Conservation (phyloP, 2,888 invertebrate species). For the Myopa testacea region DNA sequence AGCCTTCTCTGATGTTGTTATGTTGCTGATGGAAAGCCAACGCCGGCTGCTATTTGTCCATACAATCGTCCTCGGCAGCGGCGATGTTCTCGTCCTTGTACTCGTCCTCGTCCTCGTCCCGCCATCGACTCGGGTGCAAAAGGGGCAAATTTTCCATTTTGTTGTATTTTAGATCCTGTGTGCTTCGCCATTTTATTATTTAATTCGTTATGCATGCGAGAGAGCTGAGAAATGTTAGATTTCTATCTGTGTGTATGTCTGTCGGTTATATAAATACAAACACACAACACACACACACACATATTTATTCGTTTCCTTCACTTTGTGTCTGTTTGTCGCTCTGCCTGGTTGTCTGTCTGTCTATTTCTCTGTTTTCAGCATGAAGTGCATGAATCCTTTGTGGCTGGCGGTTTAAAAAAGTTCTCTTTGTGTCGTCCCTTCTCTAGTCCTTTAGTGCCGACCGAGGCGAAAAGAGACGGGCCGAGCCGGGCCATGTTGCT, state of each 20-base stretch:
- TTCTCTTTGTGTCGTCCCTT: not conserved
- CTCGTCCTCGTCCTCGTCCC: not conserved
- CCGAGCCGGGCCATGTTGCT: too few species aligned
- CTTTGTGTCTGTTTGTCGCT: not conserved
- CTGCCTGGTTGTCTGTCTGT: not conserved
- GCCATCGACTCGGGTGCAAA: not conserved
- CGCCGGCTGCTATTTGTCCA: not conserved
- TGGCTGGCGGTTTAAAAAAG: not conserved
- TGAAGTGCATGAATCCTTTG: not conserved
- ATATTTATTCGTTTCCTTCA: not conserved
- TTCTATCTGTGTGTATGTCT: not conserved
- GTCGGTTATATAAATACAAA: not conserved
- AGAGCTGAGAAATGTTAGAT: not conserved
- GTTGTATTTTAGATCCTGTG: constrained; percentile 17
- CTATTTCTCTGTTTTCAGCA: not conserved
- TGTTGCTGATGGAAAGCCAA: not conserved
- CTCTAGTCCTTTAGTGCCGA: not conserved
- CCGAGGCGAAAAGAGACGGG: too few species aligned
- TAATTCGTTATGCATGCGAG: constrained; percentile 38
- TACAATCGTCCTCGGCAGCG: not conserved
- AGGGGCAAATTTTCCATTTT: constrained; percentile 27
- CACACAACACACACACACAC: not conserved
- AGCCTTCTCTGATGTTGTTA: not conserved
- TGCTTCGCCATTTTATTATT: constrained; percentile 39
- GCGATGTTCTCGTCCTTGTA: not conserved